Evolutionary conservation across 2,888 invertebrate genomes (phyloP).

Genomic region (Conistra vaccinii): DNA sequence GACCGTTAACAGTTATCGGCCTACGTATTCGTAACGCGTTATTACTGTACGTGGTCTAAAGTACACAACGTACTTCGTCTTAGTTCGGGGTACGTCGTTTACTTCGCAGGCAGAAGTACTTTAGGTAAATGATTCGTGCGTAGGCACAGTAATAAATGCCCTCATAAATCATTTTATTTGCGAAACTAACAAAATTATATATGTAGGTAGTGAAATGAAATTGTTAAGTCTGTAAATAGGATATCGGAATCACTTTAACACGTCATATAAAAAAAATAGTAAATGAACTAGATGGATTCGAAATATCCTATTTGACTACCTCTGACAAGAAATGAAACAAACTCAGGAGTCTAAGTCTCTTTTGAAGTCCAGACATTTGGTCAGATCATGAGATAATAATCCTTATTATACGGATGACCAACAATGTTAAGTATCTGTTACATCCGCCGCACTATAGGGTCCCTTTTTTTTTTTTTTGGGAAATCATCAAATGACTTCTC

Average conservation of each 20-base stretch:
- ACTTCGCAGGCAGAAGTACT: conserved; percentile 20
- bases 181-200: not conserved
- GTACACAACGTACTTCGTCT: conserved; percentile 27
- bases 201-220: not conserved
- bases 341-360: not conserved
- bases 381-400: not conserved
- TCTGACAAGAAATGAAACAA: not conserved
- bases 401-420: not conserved
- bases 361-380: not conserved
- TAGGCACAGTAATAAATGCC: conserved; percentile 45
- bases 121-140: conserved; percentile 43
- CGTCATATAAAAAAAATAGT: not conserved
- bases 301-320: not conserved
- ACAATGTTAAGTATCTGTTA: not conserved
- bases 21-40: conserved; percentile 50
- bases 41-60: conserved; percentile 45
- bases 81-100: conserved; percentile 33
- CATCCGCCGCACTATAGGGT: not conserved
- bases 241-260: not conserved
- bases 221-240: not conserved
- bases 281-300: not conserved
- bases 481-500: too few relatives aligned
- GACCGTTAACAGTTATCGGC: conserved; percentile 50
- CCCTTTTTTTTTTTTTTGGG: too few relatives aligned
- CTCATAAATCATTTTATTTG: conserved; percentile 37